These are phyloP conservation scores for Lasiurus borealis DNA, from an alignment of 2,113 vertebrate species.

Conservation along the genomic window DNA sequence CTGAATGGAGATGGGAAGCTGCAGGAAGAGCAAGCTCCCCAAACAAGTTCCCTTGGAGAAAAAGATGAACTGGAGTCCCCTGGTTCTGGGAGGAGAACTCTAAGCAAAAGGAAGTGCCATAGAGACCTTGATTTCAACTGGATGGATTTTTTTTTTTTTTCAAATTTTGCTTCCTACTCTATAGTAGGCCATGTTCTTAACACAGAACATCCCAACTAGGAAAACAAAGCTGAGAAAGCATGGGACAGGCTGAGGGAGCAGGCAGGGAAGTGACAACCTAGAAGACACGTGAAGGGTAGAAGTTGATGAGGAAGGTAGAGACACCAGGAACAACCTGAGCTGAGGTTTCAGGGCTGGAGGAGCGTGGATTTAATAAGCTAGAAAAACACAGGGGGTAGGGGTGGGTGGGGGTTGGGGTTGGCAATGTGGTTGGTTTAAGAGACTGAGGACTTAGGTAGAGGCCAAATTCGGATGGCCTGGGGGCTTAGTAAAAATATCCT, in stretches of 20 bases:
- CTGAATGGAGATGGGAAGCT: not conserved
- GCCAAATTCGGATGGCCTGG: not conserved
- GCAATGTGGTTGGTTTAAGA: no score
- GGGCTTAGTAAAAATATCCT: not conserved
- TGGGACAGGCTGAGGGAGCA: not conserved
- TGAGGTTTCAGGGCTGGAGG: not conserved
- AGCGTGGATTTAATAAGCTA: not conserved
- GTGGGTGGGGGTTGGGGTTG: not conserved
- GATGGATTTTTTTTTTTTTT: not conserved
- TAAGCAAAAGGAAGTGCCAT: not conserved
- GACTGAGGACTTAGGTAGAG: not conserved
- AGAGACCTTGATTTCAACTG: not conserved
- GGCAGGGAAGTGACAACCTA: not conserved
- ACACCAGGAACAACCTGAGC: not conserved
- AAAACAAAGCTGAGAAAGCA: not conserved
- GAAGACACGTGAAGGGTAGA: not conserved
- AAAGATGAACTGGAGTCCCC: not conserved
- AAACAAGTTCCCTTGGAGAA: not conserved
- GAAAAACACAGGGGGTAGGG: not conserved
- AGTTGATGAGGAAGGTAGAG: not conserved
- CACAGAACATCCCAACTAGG: not conserved
- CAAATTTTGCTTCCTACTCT: not conserved
- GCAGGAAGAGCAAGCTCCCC: not conserved
- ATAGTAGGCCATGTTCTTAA: no score
- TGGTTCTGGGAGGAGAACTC: not conserved